phyloP scores from a whole-genome alignment of 2,888 invertebrate species.

The Pseudanteris insignis region DNA sequence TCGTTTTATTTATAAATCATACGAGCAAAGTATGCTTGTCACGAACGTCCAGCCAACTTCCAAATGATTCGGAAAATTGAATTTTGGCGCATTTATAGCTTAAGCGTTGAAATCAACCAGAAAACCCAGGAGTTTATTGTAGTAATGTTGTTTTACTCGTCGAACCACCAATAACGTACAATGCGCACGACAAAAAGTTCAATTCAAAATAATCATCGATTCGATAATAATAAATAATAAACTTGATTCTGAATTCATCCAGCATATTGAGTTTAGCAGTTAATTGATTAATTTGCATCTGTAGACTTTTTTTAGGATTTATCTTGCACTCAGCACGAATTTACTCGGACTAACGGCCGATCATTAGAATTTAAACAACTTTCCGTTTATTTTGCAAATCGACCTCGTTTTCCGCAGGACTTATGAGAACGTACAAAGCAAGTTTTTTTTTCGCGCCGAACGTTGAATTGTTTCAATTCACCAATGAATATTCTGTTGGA shows the following conservation, averaged over 20 bases:
- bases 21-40: constrained; percentile 20
- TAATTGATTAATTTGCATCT: too few species aligned
- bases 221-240: too few species aligned
- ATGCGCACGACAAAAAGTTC: too few species aligned
- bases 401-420: constrained; percentile 8
- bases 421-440: constrained; percentile 19
- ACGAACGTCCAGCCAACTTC: constrained; percentile 20
- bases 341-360: neutral
- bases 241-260: too few species aligned
- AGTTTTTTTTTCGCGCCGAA: constrained; percentile 4
- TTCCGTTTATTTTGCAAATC: constrained; percentile 17
- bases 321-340: too few species aligned
- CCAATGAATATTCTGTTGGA: constrained; percentile 8
- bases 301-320: too few species aligned
- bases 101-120: constrained; percentile 19
- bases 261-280: too few species aligned
- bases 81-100: constrained; percentile 25
- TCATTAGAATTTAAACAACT: constrained; percentile 15
- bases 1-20: constrained; percentile 4
- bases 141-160: neutral
- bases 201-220: too few species aligned
- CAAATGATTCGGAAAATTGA: constrained; percentile 32
- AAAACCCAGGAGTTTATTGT: constrained; percentile 11
- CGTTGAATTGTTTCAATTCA: constrained; percentile 12
- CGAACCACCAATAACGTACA: too few species aligned